phyloP scores from a whole-genome alignment of 2,113 vertebrate genomes.

The Pachycephala philippinensis region DNA sequence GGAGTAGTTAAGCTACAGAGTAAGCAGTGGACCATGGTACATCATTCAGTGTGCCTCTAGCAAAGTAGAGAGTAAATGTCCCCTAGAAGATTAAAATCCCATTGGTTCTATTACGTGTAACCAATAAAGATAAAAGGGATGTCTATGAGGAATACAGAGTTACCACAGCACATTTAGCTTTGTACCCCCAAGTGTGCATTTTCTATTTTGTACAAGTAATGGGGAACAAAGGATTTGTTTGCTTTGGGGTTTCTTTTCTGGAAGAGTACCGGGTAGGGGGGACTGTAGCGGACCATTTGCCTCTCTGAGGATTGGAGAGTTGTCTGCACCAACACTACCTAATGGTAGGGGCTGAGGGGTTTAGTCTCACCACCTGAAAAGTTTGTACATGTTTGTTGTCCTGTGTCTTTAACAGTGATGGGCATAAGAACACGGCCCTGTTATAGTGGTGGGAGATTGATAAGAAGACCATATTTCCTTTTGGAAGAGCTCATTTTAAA shows the following conservation, averaged over 20 bases:
- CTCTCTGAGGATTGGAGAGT: background rate
- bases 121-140: constrained; percentile 13
- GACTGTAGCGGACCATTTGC: background rate
- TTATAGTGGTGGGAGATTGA: background rate
- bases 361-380: background rate
- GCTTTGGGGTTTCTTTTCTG: background rate
- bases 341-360: accelerated
- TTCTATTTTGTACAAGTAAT: background rate
- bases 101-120: constrained; percentile 46
- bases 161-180: background rate
- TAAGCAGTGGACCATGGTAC: constrained; percentile 32
- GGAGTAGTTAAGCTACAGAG: background rate
- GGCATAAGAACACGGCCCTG: background rate
- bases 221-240: background rate
- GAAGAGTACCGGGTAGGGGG: background rate
- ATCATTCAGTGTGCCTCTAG: constrained; percentile 2
- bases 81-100: constrained; percentile 48
- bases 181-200: background rate
- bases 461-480: background rate
- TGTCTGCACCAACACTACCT: background rate
- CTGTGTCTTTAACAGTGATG: background rate
- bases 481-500: background rate
- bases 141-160: background rate
- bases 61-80: constrained; percentile 17
- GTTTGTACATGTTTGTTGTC: accelerated